A percentile compares a stretch with the other conserved stretches of the same genome.
Evolutionary conservation across 2,113 vertebrate species (phyloP).

Genomic region (Carassius carassius): DNA sequence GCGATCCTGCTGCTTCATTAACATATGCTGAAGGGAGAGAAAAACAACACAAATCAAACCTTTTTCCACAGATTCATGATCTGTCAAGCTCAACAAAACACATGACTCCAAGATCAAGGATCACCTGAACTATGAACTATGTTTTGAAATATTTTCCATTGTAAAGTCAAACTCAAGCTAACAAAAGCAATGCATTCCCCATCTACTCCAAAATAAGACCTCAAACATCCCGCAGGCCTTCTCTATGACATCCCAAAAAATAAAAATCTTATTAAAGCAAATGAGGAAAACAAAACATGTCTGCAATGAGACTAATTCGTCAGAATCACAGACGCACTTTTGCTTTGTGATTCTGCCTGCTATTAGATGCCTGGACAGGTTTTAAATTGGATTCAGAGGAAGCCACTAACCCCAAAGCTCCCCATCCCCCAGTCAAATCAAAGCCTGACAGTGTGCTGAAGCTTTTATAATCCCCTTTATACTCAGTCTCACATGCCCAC

Average conservation of each 20-base stretch:
- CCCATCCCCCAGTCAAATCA: constrained; percentile 57
- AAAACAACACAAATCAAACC: constrained; percentile 23
- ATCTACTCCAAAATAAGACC: constrained; percentile 22
- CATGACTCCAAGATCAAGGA: not conserved
- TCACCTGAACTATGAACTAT: not conserved
- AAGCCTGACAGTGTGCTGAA: constrained; percentile 54
- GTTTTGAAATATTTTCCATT: not conserved
- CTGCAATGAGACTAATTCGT: constrained; percentile 64
- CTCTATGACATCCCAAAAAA: constrained; percentile 59
- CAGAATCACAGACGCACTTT: constrained; percentile 47
- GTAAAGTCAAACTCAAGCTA: not conserved
- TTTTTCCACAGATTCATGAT: not conserved
- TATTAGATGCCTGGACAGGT: constrained; percentile 54
- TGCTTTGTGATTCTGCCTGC: constrained; percentile 50
- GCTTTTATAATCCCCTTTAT: constrained; percentile 57
- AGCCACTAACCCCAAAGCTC: constrained; percentile 54
- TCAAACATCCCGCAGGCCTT: constrained; percentile 55
- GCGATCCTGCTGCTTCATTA: constrained; percentile 96
- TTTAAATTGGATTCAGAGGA: constrained; percentile 54
- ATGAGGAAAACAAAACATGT: constrained; percentile 63
- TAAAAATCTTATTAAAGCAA: constrained; percentile 57
- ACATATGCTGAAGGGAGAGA: constrained; percentile 80
- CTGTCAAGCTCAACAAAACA: constrained; percentile 10
- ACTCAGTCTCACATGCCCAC: constrained; percentile 37
- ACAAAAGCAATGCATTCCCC: constrained; percentile 32